Evolutionary conservation across 2,888 invertebrate genomes (phyloP).

Genomic region (Drosophila birchii): DNA sequence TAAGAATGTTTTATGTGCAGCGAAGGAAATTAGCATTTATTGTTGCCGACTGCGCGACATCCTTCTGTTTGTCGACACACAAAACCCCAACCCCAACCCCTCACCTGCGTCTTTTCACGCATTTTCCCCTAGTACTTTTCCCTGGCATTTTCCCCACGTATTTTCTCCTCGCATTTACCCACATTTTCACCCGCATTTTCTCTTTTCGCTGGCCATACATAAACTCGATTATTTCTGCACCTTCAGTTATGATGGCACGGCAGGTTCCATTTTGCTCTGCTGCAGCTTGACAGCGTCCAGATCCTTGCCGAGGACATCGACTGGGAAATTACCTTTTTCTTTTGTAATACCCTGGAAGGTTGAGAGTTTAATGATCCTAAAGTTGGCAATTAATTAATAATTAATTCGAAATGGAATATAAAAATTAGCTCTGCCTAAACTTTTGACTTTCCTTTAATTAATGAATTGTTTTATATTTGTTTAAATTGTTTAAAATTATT

Average conservation of each 20-base stretch:
- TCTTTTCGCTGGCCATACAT: constrained; percentile 33
- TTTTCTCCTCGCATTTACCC: constrained; percentile 1
- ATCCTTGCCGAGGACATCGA: not conserved
- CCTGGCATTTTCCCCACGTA: not conserved
- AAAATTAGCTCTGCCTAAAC: not conserved
- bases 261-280: constrained; percentile 1
- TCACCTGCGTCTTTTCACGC: not conserved
- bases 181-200: not conserved
- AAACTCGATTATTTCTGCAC: constrained; percentile 67
- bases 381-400: not conserved
- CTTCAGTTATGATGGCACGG: constrained; percentile 24
- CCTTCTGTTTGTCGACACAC: not conserved
- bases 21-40: constrained; percentile 78
- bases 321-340: constrained; percentile 9
- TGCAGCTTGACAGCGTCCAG: constrained; percentile 7
- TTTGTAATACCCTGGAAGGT: not conserved
- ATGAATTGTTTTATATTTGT: not conserved
- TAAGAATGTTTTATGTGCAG: constrained; percentile 68
- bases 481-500: not conserved
- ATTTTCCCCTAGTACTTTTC: not conserved
- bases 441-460: not conserved
- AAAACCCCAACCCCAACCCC: not conserved
- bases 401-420: not conserved
- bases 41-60: constrained; percentile 52
- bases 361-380: not conserved